Conservation (phyloP, 2,113 vertebrate species). For the Paedocypris sp. region DNA sequence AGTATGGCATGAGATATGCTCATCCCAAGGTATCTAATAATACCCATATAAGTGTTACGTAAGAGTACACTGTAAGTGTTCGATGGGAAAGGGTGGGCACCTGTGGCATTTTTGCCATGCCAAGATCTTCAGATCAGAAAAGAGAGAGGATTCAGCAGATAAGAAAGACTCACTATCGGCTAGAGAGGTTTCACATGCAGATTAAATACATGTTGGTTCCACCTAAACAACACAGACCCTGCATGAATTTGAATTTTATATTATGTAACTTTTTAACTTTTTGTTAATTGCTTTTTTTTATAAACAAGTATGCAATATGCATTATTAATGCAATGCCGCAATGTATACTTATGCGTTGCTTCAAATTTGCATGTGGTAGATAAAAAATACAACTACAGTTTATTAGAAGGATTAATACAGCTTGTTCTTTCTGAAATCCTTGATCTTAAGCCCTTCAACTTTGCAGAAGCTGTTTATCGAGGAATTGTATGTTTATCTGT, state of each 20-base stretch:
- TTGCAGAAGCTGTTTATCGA: neutral
- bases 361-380: no score
- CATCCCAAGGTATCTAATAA: conserved; percentile 34
- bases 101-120: neutral
- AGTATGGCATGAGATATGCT: conserved; percentile 25
- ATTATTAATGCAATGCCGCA: no score
- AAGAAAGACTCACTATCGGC: neutral
- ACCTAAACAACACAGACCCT: neutral
- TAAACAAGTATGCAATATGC: no score
- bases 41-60: conserved; percentile 32
- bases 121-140: neutral
- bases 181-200: neutral
- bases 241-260: no score
- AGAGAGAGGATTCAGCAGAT: neutral
- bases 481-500: conserved; percentile 11
- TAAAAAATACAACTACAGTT: neutral
- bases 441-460: neutral
- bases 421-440: neutral
- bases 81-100: neutral
- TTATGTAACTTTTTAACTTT: no score
- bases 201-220: neutral
- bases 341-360: no score
- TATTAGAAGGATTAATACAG: no score
- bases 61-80: conserved; percentile 11
- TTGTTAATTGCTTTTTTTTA: no score